Conservation (phyloP, 2,888 invertebrate genomes). For the Noctua comes region DNA sequence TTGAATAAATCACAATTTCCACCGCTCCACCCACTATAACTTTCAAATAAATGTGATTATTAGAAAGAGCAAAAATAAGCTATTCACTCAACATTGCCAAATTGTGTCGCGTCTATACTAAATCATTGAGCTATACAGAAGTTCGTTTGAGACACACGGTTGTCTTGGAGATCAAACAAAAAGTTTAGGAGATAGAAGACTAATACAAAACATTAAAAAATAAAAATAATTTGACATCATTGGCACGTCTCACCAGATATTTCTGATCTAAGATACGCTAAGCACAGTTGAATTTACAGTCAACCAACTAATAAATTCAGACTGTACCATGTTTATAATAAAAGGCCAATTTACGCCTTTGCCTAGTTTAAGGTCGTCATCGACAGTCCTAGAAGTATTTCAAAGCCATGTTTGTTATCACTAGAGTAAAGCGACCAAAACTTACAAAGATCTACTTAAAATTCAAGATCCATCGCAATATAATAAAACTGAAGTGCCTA, state of each 20-base stretch:
- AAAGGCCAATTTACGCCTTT: conserved; percentile 1
- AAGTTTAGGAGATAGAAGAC: not conserved
- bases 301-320: not conserved
- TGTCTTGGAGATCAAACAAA: conserved; percentile 41
- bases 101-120: conserved; percentile 78
- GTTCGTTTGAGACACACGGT: conserved; percentile 59
- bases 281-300: not conserved
- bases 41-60: conserved; percentile 78
- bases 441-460: conserved; percentile 48
- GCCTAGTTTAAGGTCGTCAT: conserved; percentile 1
- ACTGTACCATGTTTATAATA: not conserved
- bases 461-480: conserved; percentile 61
- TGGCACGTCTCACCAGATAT: not conserved
- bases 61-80: conserved; percentile 81
- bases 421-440: conserved; percentile 39
- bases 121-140: conserved; percentile 77
- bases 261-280: not conserved
- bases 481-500: conserved; percentile 65
- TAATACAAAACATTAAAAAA: conserved; percentile 5
- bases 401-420: conserved; percentile 21
- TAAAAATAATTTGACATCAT: not conserved
- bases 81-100: conserved; percentile 78
- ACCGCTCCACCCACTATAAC: conserved; percentile 71
- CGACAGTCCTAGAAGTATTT: conserved; percentile 11
- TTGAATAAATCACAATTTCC: conserved; percentile 78